Conservation (phyloP, 2,113 vertebrate genomes). For the Sebastes schlegelii region DNA sequence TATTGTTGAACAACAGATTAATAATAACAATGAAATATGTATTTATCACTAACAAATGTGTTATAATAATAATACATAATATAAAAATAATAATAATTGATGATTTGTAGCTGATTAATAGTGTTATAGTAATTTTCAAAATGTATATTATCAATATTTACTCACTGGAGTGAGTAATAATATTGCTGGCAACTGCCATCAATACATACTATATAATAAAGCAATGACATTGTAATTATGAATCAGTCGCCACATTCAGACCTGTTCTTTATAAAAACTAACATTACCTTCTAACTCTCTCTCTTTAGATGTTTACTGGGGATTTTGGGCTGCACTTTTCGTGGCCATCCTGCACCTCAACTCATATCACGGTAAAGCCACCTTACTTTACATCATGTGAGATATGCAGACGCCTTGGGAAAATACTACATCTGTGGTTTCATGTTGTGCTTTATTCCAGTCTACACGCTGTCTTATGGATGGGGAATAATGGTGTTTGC, state of each 20-base stretch:
- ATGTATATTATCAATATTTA: background rate
- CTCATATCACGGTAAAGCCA: conserved; percentile 65
- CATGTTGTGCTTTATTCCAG: conserved; percentile 55
- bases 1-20: background rate
- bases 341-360: conserved; percentile 61
- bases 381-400: background rate
- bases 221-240: background rate
- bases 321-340: conserved; percentile 70
- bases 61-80: too few relatives aligned
- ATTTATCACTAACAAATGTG: background rate
- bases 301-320: conserved; percentile 70
- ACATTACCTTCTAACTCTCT: background rate
- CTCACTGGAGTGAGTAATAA: background rate
- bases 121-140: background rate
- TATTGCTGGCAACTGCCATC: background rate
- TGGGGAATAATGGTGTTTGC: conserved; percentile 74
- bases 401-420: background rate
- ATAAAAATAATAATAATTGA: too few relatives aligned
- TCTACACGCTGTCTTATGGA: conserved; percentile 77
- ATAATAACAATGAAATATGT: background rate
- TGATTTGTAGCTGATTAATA: background rate
- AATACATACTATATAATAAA: background rate
- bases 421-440: background rate
- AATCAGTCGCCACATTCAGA: background rate
- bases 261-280: conserved; percentile 2